A percentile compares a stretch with the other conserved stretches of the same genome.
These are phyloP conservation scores for Melinaea menophilus DNA, from an alignment of 2,888 invertebrate species.

Conservation along the genomic window DNA sequence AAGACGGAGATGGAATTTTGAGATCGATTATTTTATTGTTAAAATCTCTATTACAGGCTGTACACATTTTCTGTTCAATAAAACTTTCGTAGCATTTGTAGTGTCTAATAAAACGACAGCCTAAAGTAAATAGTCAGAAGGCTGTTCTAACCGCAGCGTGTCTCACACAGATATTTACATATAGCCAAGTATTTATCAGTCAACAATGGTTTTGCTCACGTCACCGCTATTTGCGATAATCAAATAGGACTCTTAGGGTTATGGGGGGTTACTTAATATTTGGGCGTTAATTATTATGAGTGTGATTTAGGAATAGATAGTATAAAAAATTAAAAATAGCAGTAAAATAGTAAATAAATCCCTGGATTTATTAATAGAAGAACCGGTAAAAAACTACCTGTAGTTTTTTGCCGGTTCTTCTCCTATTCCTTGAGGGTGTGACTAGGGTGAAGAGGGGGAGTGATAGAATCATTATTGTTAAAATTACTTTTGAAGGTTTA, in stretches of 20 bases:
- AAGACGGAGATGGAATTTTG: background rate
- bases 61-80: slow-evolving; percentile 8
- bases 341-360: too few species aligned
- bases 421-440: too few species aligned
- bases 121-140: slow-evolving; percentile 7
- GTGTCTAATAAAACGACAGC: too few species aligned
- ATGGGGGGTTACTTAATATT: background rate
- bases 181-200: slow-evolving; percentile 13
- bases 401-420: too few species aligned
- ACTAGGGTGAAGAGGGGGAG: too few species aligned
- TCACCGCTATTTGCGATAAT: slow-evolving; percentile 15
- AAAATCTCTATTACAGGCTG: slow-evolving; percentile 6
- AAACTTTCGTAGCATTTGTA: slow-evolving; percentile 6
- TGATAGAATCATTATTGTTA: too few species aligned
- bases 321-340: too few species aligned
- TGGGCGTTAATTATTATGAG: too few species aligned
- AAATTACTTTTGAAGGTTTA: too few species aligned
- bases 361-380: too few species aligned
- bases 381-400: too few species aligned
- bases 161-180: slow-evolving; percentile 11
- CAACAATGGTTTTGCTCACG: slow-evolving; percentile 15
- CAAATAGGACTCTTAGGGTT: slow-evolving; percentile 5
- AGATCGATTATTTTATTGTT: background rate
- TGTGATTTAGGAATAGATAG: background rate
- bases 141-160: slow-evolving; percentile 13